Evolutionary conservation across 2,888 invertebrate species (phyloP).

Genomic region (Agriopis aurantiaria): DNA sequence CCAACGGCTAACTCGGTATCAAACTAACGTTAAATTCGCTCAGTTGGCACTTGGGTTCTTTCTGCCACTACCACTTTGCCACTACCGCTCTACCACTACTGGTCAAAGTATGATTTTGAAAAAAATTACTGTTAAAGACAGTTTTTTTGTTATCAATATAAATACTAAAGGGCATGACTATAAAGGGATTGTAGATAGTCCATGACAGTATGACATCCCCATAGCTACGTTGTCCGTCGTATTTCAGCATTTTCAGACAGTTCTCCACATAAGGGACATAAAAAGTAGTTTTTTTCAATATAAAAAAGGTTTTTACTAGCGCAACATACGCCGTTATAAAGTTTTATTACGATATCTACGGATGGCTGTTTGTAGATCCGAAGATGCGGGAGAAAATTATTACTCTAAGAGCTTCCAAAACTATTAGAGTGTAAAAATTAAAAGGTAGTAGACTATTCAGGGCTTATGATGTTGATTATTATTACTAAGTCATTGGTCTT

Average conservation of each 20-base stretch:
- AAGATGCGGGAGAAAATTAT: not conserved
- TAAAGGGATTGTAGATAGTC: conserved; percentile 3
- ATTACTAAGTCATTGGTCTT: no score
- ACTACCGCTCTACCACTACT: no score
- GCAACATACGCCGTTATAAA: conserved; percentile 48
- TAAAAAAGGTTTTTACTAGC: conserved; percentile 48
- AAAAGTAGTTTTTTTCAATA: conserved; percentile 42
- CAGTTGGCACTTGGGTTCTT: no score
- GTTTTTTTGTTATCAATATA: no score
- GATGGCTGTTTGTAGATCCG: conserved; percentile 28
- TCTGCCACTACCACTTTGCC: no score
- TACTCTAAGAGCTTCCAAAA: not conserved
- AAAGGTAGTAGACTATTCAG: no score
- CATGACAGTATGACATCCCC: conserved; percentile 2
- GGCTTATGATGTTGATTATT: no score
- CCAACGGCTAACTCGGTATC: no score
- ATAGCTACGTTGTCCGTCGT: conserved; percentile 5
- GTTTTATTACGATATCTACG: conserved; percentile 47
- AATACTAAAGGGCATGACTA: not conserved
- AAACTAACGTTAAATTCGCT: no score
- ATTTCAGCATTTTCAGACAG: conserved; percentile 31
- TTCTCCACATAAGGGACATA: conserved; percentile 30
- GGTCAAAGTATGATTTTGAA: no score
- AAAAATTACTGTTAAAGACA: no score
- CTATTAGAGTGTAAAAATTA: no score